Conservation (phyloP, 2,797 vertebrate genomes). For the Caiman crocodilus region DNA sequence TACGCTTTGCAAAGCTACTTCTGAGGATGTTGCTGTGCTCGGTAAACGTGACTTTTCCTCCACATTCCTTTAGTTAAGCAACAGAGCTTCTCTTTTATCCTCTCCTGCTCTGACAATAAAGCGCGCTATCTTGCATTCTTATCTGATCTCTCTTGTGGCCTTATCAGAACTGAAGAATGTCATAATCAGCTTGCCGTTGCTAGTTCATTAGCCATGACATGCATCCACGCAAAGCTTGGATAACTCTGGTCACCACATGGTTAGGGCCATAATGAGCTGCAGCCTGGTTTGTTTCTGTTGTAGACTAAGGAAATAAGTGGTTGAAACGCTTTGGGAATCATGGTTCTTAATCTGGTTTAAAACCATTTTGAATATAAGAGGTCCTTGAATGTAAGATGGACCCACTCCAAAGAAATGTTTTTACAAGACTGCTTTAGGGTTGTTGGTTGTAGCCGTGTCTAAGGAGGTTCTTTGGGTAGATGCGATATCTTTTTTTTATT, state of each 20-base stretch:
- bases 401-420: too few species aligned
- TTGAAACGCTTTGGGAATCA: neutral
- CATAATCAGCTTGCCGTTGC: neutral
- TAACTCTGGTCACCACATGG: neutral
- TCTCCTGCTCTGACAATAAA: neutral
- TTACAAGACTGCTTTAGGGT: too few species aligned
- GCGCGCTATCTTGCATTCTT: too few species aligned
- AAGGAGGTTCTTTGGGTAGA: too few species aligned
- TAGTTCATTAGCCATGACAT: accelerated
- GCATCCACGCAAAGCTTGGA: accelerated
- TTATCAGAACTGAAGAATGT: accelerated
- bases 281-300: neutral
- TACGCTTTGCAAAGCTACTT: neutral
- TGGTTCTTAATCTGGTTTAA: neutral
- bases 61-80: neutral
- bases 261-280: neutral
- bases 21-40: neutral
- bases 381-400: too few species aligned
- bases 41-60: neutral
- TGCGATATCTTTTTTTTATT: too few species aligned
- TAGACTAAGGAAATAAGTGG: neutral
- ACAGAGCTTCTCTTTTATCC: neutral
- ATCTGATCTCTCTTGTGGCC: accelerated
- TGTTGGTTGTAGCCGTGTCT: too few species aligned
- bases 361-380: neutral